Conservation (phyloP, 2,888 invertebrate genomes). For the Amiota minor region DNA sequence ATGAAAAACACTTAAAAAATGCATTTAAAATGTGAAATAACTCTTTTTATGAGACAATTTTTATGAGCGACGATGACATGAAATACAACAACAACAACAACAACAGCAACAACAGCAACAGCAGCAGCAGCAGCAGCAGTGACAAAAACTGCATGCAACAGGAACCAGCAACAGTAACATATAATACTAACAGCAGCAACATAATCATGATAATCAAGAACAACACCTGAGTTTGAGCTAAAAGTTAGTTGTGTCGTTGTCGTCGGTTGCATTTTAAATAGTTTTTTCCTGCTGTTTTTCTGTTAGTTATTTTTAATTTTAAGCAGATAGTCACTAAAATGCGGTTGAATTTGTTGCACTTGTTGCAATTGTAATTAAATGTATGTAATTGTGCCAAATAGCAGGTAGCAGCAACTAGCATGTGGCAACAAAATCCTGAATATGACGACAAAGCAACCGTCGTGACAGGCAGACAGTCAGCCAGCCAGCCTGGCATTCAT, state of each 20-base stretch:
- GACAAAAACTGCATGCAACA: slow-evolving; percentile 38
- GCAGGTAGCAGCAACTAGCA: slow-evolving; percentile 10
- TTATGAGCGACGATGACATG: neutral
- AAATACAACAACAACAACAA: neutral
- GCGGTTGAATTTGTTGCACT: slow-evolving; percentile 44
- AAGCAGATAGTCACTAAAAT: slow-evolving; percentile 55
- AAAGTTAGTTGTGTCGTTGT: neutral
- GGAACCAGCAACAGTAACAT: slow-evolving; percentile 3
- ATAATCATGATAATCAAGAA: slow-evolving; percentile 9
- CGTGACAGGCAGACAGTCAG: too few species aligned
- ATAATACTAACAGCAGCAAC: neutral
- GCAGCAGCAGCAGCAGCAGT: slow-evolving; percentile 39
- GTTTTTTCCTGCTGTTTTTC: neutral
- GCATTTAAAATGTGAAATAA: too few species aligned
- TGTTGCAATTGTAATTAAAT: slow-evolving; percentile 64
- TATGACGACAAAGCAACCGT: slow-evolving; percentile 3
- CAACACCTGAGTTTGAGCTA: neutral
- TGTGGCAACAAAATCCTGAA: slow-evolving; percentile 15
- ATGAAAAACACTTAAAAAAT: too few species aligned
- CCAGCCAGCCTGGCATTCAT: slow-evolving; percentile 33
- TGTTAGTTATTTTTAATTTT: neutral
- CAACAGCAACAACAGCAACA: slow-evolving; percentile 34
- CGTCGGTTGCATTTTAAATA: slow-evolving; percentile 13
- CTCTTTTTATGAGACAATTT: too few species aligned
- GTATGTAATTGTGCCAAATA: slow-evolving; percentile 46